A percentile compares a stretch with the other conserved stretches of the same genome.
phyloP scores from a whole-genome alignment of 1,140 invertebrate genomes.

The Thaumetopoea pityocampa region DNA sequence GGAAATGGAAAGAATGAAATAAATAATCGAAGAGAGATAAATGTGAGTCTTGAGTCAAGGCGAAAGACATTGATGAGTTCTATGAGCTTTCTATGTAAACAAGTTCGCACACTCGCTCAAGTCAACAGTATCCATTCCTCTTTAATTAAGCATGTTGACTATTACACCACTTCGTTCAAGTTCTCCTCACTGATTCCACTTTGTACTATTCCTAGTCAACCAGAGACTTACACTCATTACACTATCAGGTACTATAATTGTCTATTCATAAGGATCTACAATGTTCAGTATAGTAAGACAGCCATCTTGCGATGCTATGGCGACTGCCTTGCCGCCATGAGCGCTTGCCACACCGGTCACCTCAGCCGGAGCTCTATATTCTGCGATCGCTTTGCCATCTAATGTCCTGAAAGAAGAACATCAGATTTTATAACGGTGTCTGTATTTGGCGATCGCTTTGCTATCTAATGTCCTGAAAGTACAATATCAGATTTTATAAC shows the following conservation, averaged over 20 bases:
- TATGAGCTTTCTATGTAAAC: too few species aligned
- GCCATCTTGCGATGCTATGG: constrained; percentile 94
- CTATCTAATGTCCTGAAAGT: too few species aligned
- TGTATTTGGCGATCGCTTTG: constrained; percentile 94
- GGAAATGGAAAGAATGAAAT: too few species aligned
- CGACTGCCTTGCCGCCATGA: constrained; percentile 81
- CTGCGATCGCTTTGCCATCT: constrained; percentile 93
- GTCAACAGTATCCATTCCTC: too few species aligned
- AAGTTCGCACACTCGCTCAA: too few species aligned
- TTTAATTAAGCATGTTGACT: too few species aligned
- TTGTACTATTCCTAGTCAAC: not conserved
- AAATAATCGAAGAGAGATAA: too few species aligned
- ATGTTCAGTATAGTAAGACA: constrained; percentile 94
- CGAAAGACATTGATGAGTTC: too few species aligned
- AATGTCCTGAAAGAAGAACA: constrained; percentile 77
- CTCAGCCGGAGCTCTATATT: constrained; percentile 95
- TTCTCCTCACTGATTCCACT: too few species aligned
- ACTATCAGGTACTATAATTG: constrained; percentile 2
- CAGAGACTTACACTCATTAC: constrained; percentile 1
- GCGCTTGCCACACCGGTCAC: constrained; percentile 86
- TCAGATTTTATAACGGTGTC: constrained; percentile 60
- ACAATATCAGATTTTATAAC: too few species aligned
- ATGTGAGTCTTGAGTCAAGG: too few species aligned
- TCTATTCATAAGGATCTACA: constrained; percentile 82
- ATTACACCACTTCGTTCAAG: too few species aligned